These are phyloP conservation scores for Platerodrilus igneus DNA, from an alignment of 2,888 invertebrate genomes.

Conservation along the genomic window DNA sequence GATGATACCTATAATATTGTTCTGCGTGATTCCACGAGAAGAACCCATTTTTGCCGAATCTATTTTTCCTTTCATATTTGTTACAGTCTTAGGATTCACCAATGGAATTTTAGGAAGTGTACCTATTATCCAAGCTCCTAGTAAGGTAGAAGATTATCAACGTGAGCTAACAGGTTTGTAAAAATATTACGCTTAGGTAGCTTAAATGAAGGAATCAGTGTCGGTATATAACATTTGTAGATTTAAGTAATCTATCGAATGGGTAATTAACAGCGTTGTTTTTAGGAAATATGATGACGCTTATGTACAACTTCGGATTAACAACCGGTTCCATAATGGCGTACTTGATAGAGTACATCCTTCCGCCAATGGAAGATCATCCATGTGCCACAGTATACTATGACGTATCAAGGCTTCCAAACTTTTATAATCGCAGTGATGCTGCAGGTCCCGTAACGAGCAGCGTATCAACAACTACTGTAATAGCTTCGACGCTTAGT, in stretches of 20 bases:
- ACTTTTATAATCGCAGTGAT: too few species aligned
- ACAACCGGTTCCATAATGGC: conserved; percentile 80
- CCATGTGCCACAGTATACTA: conserved; percentile 36
- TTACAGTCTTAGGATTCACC: conserved; percentile 69
- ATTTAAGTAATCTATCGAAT: neutral
- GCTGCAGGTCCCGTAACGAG: too few species aligned
- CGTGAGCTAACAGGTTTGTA: conserved; percentile 76
- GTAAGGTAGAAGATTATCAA: conserved; percentile 78
- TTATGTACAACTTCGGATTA: conserved; percentile 84
- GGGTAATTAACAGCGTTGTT: conserved; percentile 25
- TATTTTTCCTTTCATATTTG: conserved; percentile 62
- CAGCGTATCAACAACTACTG: too few species aligned
- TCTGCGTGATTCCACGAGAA: conserved; percentile 75
- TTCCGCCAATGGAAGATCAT: conserved; percentile 41
- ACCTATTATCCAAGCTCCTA: conserved; percentile 89
- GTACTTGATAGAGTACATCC: conserved; percentile 59
- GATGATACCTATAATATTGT: conserved; percentile 73
- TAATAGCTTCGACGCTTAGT: too few species aligned
- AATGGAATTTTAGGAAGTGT: conserved; percentile 88
- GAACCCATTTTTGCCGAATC: conserved; percentile 69
- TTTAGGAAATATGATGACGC: conserved; percentile 86
- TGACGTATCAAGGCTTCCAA: too few species aligned
- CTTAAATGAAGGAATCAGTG: neutral
- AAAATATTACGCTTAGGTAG: too few species aligned
- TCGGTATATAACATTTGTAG: too few species aligned